phyloP scores from a whole-genome alignment of 2,113 vertebrate genomes.

The western clawed frog (Xenopus tropicalis) region DNA sequence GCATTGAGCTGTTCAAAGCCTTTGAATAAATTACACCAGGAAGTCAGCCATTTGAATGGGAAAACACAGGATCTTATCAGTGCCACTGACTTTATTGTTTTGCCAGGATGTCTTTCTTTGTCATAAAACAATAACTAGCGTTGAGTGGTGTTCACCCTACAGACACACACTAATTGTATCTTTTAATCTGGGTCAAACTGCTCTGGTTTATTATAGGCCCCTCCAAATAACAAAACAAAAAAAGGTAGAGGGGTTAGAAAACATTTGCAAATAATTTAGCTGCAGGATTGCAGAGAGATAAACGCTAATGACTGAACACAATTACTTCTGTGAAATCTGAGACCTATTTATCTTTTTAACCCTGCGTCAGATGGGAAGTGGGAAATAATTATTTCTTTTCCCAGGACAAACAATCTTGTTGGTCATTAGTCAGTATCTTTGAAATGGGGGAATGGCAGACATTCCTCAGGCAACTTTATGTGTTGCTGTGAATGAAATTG shows the following conservation, averaged over 20 bases:
- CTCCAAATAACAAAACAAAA: slow-evolving; percentile 52
- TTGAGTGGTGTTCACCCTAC: slow-evolving; percentile 74
- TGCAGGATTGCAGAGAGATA: slow-evolving; percentile 55
- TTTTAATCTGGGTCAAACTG: slow-evolving; percentile 80
- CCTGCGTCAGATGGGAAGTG: slow-evolving; percentile 36
- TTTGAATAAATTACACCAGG: slow-evolving; percentile 62
- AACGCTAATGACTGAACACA: slow-evolving; percentile 47
- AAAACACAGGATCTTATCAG: slow-evolving; percentile 57
- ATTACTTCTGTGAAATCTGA: slow-evolving; percentile 43
- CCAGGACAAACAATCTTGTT: slow-evolving; percentile 29
- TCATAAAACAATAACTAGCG: slow-evolving; percentile 73
- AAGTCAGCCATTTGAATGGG: slow-evolving; percentile 44
- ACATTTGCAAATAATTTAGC: slow-evolving; percentile 67
- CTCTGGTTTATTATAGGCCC: slow-evolving; percentile 72
- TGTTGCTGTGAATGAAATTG: neutral
- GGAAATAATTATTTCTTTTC: slow-evolving; percentile 40
- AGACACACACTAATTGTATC: slow-evolving; percentile 80
- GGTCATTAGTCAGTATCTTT: slow-evolving; percentile 22
- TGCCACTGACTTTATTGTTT: slow-evolving; percentile 64
- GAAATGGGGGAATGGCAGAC: slow-evolving; percentile 8
- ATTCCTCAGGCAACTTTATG: slow-evolving; percentile 5
- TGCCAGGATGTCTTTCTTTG: slow-evolving; percentile 65
- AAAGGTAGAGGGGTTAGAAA: slow-evolving; percentile 41
- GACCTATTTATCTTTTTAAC: slow-evolving; percentile 25
- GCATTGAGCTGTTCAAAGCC: slow-evolving; percentile 42